Conservation (phyloP, 2,797 vertebrate genomes). For the Petrocephalus sullivani region DNA sequence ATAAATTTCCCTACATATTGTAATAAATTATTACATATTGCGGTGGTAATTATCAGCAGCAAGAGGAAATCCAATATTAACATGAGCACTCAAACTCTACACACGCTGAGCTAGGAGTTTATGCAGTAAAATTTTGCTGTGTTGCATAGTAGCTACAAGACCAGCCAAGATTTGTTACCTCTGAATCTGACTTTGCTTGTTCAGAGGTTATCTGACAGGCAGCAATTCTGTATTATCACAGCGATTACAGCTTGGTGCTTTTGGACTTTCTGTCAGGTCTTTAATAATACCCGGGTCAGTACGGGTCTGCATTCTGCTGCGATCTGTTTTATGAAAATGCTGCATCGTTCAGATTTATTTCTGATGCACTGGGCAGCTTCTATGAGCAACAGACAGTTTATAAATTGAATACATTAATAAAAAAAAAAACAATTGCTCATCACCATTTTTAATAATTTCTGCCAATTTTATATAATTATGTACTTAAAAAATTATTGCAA, state of each 20-base stretch:
- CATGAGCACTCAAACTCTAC: background rate
- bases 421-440: background rate
- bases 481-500: background rate
- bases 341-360: background rate
- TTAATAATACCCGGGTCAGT: background rate
- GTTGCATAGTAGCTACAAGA: background rate
- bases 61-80: background rate
- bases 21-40: too few relatives aligned
- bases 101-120: background rate
- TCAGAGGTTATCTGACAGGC: background rate
- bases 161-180: background rate
- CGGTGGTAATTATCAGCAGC: background rate
- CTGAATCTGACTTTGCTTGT: background rate
- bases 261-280: background rate
- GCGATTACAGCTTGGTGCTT: background rate
- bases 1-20: too few relatives aligned
- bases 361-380: background rate
- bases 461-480: background rate
- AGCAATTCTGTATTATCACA: background rate
- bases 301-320: background rate
- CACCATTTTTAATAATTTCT: background rate
- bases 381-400: background rate
- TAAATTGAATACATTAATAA: background rate
- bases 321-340: background rate
- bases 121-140: background rate